Evolutionary conservation across 2,797 vertebrate genomes (phyloP).

Genomic region (Pangasius larnaudii): DNA sequence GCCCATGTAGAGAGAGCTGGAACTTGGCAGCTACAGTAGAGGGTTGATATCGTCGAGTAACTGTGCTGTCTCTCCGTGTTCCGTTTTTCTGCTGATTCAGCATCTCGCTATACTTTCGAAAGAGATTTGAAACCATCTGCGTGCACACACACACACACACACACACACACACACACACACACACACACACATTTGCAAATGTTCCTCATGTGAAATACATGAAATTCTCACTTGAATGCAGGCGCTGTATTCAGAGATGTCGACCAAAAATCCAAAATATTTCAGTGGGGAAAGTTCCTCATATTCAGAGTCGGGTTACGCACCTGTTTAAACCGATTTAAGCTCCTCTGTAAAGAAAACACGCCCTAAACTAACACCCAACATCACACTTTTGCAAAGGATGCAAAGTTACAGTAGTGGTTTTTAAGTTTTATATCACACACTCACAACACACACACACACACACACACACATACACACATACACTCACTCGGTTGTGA

Average conservation of each 20-base stretch:
- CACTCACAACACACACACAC: slow-evolving; percentile 42
- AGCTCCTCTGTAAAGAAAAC: not conserved
- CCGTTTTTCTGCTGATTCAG: slow-evolving; percentile 81
- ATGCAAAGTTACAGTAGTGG: not conserved
- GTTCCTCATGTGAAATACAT: not conserved
- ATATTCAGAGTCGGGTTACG: not conserved
- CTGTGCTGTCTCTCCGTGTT: slow-evolving; percentile 78
- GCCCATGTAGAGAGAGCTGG: slow-evolving; percentile 92
- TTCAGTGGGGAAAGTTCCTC: not conserved
- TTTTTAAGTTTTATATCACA: slow-evolving; percentile 1
- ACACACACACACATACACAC: slow-evolving; percentile 18
- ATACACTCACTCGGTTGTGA: slow-evolving; percentile 80
- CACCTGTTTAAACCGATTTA: not conserved
- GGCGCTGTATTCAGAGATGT: not conserved
- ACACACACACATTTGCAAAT: slow-evolving; percentile 10
- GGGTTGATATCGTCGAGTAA: slow-evolving; percentile 84
- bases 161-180: slow-evolving; percentile 46
- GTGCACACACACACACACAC: slow-evolving; percentile 42
- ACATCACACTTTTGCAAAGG: not conserved
- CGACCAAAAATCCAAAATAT: not conserved
- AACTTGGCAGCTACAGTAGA: slow-evolving; percentile 93
- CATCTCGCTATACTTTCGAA: slow-evolving; percentile 85
- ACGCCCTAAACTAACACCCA: not conserved
- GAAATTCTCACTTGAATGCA: not conserved
- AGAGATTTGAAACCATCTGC: slow-evolving; percentile 91